A percentile compares a stretch with the other conserved stretches of the same genome.
These are phyloP conservation scores for Glossophaga mutica DNA, from an alignment of 2,797 vertebrate genomes.

Conservation along the genomic window DNA sequence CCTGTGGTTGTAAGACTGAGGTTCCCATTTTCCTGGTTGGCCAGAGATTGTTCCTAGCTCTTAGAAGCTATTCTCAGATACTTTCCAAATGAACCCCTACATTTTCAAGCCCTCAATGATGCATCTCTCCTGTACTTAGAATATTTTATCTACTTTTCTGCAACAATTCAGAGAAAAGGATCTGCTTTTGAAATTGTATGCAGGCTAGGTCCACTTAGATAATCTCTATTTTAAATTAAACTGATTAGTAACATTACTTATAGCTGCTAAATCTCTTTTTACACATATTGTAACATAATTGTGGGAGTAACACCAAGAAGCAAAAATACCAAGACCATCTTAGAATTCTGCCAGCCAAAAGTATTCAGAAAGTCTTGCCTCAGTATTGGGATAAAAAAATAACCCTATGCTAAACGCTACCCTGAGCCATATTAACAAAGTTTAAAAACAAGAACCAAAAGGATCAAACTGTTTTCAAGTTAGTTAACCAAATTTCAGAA, in stretches of 20 bases:
- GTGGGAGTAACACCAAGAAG: not conserved
- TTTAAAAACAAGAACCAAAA: slow-evolving; percentile 1
- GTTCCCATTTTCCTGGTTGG: not conserved
- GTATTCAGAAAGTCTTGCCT: not conserved
- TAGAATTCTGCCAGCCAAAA: not conserved
- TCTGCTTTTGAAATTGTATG: not conserved
- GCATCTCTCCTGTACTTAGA: not conserved
- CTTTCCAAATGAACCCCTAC: not conserved
- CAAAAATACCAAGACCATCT: not conserved
- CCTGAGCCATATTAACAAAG: not conserved
- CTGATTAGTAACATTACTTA: not conserved
- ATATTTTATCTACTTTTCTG: not conserved
- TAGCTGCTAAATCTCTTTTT: not conserved
- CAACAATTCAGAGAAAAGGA: not conserved
- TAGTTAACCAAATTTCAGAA: not conserved
- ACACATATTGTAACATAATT: not conserved
- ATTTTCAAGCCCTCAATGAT: not conserved
- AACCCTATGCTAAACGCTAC: not conserved
- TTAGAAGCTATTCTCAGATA: not conserved
- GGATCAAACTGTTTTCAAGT: not conserved
- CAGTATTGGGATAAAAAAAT: not conserved
- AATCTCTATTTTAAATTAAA: not conserved
- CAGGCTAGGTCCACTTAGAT: not conserved
- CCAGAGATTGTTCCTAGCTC: not conserved
- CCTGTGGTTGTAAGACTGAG: not conserved